Percentiles rank a stretch among this genome's conserved stretches.
Conservation (phyloP, 2,113 vertebrate species). For the Aphyosemion australe region DNA sequence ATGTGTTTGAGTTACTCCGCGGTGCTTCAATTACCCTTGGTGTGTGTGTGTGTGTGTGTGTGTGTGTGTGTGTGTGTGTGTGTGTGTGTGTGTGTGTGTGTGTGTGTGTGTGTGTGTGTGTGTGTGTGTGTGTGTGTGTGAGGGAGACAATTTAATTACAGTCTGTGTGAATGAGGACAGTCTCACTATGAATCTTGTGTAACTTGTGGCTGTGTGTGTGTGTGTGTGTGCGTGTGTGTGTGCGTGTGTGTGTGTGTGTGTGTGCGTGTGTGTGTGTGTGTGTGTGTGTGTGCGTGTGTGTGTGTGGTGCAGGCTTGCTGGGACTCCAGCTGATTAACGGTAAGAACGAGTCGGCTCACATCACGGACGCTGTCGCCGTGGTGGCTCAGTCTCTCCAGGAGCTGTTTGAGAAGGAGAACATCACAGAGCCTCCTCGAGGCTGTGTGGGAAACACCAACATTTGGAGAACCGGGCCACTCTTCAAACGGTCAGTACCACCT, state of each 20-base stretch:
- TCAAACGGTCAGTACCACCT: slow-evolving; percentile 86
- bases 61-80: slow-evolving; percentile 37
- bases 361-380: slow-evolving; percentile 90
- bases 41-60: slow-evolving; percentile 26
- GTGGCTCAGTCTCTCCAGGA: slow-evolving; percentile 96
- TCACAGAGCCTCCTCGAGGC: slow-evolving; percentile 93
- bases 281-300: slow-evolving; percentile 43
- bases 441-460: slow-evolving; percentile 99
- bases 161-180: slow-evolving; percentile 34
- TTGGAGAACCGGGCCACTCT: slow-evolving; percentile 97
- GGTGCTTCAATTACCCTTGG: slow-evolving; percentile 31
- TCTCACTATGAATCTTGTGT: slow-evolving; percentile 2
- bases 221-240: slow-evolving; percentile 45
- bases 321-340: slow-evolving; percentile 96
- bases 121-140: slow-evolving; percentile 20
- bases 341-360: slow-evolving; percentile 97
- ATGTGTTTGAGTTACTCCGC: slow-evolving; percentile 42
- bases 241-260: slow-evolving; percentile 41
- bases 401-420: slow-evolving; percentile 97
- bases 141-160: slow-evolving; percentile 2
- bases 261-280: slow-evolving; percentile 50
- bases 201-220: slow-evolving; percentile 43
- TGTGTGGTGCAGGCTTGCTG: slow-evolving; percentile 85
- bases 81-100: slow-evolving; percentile 35
- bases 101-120: slow-evolving; percentile 42